These are phyloP conservation scores for Colistium nudipinnis DNA, from an alignment of 2,113 vertebrate genomes.

Conservation along the genomic window DNA sequence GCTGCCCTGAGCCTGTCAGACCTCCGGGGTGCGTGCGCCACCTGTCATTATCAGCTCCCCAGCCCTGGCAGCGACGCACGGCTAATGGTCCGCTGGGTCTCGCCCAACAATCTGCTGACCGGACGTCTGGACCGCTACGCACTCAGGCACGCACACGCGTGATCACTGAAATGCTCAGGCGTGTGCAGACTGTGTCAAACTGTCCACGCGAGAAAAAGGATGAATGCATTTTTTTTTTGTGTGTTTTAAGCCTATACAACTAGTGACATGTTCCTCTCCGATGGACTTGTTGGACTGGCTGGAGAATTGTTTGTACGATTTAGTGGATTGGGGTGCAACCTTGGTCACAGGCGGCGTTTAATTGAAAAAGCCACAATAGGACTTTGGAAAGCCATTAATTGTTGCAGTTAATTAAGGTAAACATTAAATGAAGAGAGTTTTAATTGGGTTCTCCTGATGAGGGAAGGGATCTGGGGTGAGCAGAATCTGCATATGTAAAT, in stretches of 20 bases:
- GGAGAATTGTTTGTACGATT: constrained; percentile 61
- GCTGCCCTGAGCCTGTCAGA: constrained; percentile 75
- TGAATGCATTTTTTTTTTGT: too few species aligned
- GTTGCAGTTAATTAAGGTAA: constrained; percentile 81
- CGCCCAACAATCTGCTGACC: constrained; percentile 78
- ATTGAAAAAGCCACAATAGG: constrained; percentile 77
- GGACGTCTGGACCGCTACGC: constrained; percentile 26
- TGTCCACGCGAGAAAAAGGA: too few species aligned
- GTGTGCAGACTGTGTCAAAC: neutral
- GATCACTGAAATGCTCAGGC: neutral
- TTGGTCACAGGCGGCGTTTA: constrained; percentile 71
- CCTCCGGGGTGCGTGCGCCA: constrained; percentile 71
- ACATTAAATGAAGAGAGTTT: constrained; percentile 80
- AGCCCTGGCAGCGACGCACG: constrained; percentile 65
- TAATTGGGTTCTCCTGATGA: constrained; percentile 82
- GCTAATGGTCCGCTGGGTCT: constrained; percentile 77
- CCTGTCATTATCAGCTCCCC: constrained; percentile 78
- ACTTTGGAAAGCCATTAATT: constrained; percentile 78
- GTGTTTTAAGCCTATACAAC: neutral
- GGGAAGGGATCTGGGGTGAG: constrained; percentile 78
- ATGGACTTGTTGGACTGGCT: constrained; percentile 40
- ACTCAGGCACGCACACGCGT: constrained; percentile 8
- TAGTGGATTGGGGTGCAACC: constrained; percentile 65
- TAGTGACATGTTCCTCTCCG: constrained; percentile 7
- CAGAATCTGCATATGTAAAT: constrained; percentile 79